phyloP scores from a whole-genome alignment of 2,113 vertebrate genomes.

The Ornithorhynchus anatinus region DNA sequence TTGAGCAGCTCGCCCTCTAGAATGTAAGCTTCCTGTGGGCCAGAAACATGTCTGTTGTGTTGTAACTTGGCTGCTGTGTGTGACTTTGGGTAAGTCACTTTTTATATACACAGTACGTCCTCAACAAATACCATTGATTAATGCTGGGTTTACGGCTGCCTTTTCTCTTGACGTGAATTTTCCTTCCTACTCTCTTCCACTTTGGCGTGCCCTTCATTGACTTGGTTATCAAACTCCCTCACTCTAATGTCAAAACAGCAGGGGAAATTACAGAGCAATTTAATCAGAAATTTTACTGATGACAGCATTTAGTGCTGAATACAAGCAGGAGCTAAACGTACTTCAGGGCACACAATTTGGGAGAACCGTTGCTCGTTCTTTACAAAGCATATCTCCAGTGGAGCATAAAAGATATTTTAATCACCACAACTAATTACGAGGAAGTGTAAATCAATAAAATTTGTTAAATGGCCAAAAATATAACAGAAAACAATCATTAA shows the following conservation, averaged over 20 bases:
- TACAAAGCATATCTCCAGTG: slow-evolving; percentile 55
- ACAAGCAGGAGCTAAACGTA: slow-evolving; percentile 55
- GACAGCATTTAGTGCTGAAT: slow-evolving; percentile 17
- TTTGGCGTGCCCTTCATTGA: too few species aligned
- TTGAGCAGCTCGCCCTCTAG: too few species aligned
- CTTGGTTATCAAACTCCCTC: too few species aligned
- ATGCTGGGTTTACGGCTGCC: too few species aligned
- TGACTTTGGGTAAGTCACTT: too few species aligned
- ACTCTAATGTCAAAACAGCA: background rate
- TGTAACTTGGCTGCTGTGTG: too few species aligned
- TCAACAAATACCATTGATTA: too few species aligned
- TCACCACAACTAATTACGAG: slow-evolving; percentile 61
- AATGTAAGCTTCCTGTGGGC: too few species aligned
- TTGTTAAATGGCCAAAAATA: slow-evolving; percentile 60
- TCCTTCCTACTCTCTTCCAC: too few species aligned
- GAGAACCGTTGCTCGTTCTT: slow-evolving; percentile 42
- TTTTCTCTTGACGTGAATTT: too few species aligned
- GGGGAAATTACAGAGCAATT: slow-evolving; percentile 19
- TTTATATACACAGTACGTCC: too few species aligned
- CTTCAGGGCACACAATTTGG: slow-evolving; percentile 57
- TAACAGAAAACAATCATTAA: slow-evolving; percentile 58
- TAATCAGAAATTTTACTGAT: slow-evolving; percentile 29
- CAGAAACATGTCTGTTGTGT: too few species aligned
- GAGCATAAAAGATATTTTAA: slow-evolving; percentile 61
- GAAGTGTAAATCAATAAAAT: slow-evolving; percentile 64